Evolutionary conservation across 2,113 vertebrate genomes (phyloP), one percentile per base, ranked within the genome.

Genomic region (Silurus meridionalis): DNA sequence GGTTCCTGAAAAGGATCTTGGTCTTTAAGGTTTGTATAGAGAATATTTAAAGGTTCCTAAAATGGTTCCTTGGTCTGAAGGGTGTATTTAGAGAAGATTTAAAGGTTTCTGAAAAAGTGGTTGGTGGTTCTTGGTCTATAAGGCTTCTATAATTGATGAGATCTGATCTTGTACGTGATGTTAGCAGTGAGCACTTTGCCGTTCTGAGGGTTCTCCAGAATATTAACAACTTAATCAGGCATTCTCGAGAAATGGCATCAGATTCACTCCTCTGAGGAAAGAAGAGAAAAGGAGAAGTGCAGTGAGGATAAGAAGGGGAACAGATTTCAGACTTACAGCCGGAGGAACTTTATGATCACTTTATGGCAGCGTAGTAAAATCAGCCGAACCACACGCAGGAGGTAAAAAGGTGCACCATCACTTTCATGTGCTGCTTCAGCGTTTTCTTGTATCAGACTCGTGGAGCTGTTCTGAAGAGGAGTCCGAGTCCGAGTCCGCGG

Each of bases 341-440:
- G 11, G 2, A 21, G 10, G 10, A 58, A 4, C n/a, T 63, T 52
- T 58, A 25, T 37, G 86, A 98, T 98, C 95, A 99, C 98, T 98
- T 96, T 93, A 98, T 96, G 89, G 97, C 96, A 92, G 97, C 97
- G 83, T 99, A 99, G 90, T 99, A 99, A 94, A 99, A 99, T 23
- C 95, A 93, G 89, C 98, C 96, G 91, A 99, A 97, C 97, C 98
- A 99, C 64, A 98, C 53, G 9, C 95, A 95, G 86, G 98, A 99
- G 14, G 97, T 99, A 88, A 98, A 6, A 79, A 99, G 93, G 89
- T 99, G 98, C 14, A 99, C 95, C 96, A 99, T 92, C 87, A 99
- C 98, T 94, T 98, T 99, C 83, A 98, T 97, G 60, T 99, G 99
- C 83, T 99, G 98, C 91, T 97, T 98, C 91, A 99, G 97, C 81